Conservation (phyloP, 2,797 vertebrate species). For the Streptopelia turtur region DNA sequence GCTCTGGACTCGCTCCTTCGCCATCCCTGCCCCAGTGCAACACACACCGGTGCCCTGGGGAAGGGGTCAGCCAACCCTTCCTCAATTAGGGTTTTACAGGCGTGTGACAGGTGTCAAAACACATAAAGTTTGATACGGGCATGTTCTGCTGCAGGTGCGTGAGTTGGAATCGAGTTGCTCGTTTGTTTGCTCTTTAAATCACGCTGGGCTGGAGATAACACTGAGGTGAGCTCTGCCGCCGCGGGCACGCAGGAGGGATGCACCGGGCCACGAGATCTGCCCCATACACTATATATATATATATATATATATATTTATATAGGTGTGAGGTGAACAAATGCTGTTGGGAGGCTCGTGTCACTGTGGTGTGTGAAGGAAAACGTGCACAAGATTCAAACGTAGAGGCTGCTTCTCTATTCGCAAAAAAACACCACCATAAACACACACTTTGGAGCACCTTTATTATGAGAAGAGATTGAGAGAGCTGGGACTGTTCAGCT, state of each 20-base stretch:
- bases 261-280: rapidly evolving
- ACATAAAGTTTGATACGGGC: rapidly evolving
- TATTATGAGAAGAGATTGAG: no score
- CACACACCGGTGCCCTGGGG: constrained; percentile 81
- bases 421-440: not conserved
- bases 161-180: not conserved
- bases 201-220: rapidly evolving
- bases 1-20: constrained; percentile 81
- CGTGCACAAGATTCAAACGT: rapidly evolving
- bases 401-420: rapidly evolving
- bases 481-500: no score
- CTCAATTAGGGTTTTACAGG: not conserved
- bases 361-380: not conserved
- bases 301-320: rapidly evolving
- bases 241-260: rapidly evolving
- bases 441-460: rapidly evolving
- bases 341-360: constrained; percentile 82
- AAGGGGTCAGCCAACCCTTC: constrained; percentile 68
- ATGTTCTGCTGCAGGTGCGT: not conserved
- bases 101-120: not conserved
- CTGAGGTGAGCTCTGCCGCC: rapidly evolving
- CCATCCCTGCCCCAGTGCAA: constrained; percentile 83
- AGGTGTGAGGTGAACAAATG: constrained; percentile 81
- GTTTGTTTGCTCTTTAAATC: not conserved
- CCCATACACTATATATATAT: rapidly evolving